These are phyloP conservation scores for Pelecanoides urinatrix DNA, from an alignment of 2,113 vertebrate genomes.

Conservation along the genomic window DNA sequence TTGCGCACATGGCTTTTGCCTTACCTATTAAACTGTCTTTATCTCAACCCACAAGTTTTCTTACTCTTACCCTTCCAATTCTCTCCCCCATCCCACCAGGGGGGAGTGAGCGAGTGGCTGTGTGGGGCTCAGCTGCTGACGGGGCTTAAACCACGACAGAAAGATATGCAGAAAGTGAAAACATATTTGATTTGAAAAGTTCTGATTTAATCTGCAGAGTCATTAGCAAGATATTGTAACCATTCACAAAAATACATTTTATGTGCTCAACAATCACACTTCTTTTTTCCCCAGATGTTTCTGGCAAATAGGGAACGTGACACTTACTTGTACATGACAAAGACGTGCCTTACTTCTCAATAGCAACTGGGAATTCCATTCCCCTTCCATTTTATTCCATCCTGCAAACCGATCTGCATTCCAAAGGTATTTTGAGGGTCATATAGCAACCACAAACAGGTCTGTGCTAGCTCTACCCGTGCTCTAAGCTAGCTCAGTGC, in stretches of 20 bases:
- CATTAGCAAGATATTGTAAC: not conserved
- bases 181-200: not conserved
- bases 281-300: not conserved
- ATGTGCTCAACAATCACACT: fast-evolving
- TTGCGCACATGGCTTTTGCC: too few relatives aligned
- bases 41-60: too few relatives aligned
- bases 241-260: not conserved
- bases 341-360: not conserved
- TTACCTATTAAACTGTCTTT: too few relatives aligned
- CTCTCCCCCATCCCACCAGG: too few relatives aligned
- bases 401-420: not conserved
- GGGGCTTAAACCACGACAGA: too few relatives aligned
- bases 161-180: not conserved
- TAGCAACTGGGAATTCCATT: not conserved
- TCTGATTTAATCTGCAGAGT: not conserved
- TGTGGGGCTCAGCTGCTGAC: too few relatives aligned
- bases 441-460: not conserved
- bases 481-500: not conserved
- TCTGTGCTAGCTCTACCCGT: not conserved
- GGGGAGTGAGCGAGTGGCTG: too few relatives aligned
- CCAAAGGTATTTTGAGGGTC: not conserved
- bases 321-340: fast-evolving
- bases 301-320: not conserved
- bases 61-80: too few relatives aligned
- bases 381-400: not conserved